These are phyloP conservation scores for Anabacerthia variegaticeps DNA, from an alignment of 2,797 vertebrate genomes.

Conservation along the genomic window DNA sequence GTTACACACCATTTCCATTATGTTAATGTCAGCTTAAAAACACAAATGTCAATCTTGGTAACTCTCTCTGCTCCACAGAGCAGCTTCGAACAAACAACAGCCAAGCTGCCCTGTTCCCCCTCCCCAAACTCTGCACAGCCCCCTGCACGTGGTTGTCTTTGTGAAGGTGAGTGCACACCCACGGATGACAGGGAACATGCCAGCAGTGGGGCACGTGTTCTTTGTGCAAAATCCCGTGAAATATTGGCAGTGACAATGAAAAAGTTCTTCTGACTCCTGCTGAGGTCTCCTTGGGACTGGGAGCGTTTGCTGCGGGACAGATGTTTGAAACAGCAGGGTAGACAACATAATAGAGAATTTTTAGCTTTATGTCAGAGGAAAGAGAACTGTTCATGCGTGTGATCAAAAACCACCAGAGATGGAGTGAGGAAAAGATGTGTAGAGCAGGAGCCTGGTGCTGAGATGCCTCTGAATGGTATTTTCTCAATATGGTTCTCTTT, in stretches of 20 bases:
- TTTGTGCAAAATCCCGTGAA: neutral
- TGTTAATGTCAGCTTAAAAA: neutral
- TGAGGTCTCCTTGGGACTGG: neutral
- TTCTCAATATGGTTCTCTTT: neutral
- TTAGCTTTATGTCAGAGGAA: neutral
- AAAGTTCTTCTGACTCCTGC: neutral
- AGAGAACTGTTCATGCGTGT: accelerated
- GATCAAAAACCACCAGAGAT: neutral
- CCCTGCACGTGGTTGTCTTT: neutral
- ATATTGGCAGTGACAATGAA: neutral
- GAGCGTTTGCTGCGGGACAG: neutral
- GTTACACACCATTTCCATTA: constrained; percentile 33
- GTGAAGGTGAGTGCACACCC: neutral
- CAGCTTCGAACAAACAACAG: neutral
- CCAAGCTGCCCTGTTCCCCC: neutral
- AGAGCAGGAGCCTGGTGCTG: neutral
- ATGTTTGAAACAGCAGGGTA: neutral
- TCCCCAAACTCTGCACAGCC: neutral
- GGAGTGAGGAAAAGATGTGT: neutral
- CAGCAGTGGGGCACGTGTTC: neutral
- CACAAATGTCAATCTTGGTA: neutral
- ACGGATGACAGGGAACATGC: neutral
- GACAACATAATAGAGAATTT: neutral
- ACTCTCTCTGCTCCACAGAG: neutral
- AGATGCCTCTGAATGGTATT: neutral